These are phyloP conservation scores for Antheraea pernyi DNA, from an alignment of 1,140 invertebrate species.

Conservation along the genomic window DNA sequence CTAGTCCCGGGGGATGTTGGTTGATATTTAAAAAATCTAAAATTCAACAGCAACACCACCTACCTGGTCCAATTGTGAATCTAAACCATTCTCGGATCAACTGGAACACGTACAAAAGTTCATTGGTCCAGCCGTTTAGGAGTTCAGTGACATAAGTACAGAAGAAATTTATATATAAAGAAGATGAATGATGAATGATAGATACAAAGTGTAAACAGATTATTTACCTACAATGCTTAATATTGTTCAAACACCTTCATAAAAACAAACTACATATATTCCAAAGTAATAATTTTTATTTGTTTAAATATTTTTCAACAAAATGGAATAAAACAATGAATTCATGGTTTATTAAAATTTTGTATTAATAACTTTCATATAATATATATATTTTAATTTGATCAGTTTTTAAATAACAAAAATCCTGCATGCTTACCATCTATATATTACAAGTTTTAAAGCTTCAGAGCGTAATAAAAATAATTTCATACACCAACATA, in stretches of 20 bases:
- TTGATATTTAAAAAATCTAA: too few relatives aligned
- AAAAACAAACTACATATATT: neutral
- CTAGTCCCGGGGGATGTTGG: too few relatives aligned
- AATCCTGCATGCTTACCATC: slow-evolving; percentile 68
- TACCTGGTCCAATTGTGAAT: too few relatives aligned
- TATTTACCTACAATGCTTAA: too few relatives aligned
- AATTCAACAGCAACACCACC: too few relatives aligned
- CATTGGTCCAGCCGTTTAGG: too few relatives aligned
- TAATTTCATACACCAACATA: slow-evolving; percentile 56
- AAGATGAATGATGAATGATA: too few relatives aligned
- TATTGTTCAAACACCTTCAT: neutral
- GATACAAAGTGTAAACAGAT: too few relatives aligned
- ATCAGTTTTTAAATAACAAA: slow-evolving; percentile 75
- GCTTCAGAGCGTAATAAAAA: slow-evolving; percentile 73
- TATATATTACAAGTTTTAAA: slow-evolving; percentile 76
- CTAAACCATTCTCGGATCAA: too few relatives aligned
- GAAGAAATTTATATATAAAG: too few relatives aligned
- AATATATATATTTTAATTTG: slow-evolving; percentile 75
- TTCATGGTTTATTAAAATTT: slow-evolving; percentile 72
- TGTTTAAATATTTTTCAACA: slow-evolving; percentile 27
- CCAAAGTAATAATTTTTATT: slow-evolving; percentile 6
- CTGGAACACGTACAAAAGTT: too few relatives aligned
- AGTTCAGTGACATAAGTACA: too few relatives aligned
- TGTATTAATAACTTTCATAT: slow-evolving; percentile 74
- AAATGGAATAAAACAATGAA: slow-evolving; percentile 45